Conservation (phyloP, 2,113 vertebrate species). For the Thinocorus orbignyianus region DNA sequence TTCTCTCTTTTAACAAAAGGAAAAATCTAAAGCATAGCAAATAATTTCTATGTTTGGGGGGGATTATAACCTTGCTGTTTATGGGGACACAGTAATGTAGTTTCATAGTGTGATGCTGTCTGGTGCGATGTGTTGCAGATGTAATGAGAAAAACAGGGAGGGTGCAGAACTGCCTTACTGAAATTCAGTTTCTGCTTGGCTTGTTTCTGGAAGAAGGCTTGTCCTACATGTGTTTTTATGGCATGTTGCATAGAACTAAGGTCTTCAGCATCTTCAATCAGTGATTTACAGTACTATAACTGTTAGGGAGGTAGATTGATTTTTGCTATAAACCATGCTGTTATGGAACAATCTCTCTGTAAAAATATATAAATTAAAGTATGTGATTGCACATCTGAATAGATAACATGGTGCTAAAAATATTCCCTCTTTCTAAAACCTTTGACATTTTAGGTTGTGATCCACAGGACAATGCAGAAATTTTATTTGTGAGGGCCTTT, state of each 20-base stretch:
- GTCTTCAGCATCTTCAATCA: background rate
- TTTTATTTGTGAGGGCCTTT: background rate
- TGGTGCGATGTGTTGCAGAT: background rate
- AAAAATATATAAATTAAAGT: background rate
- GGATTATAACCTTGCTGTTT: background rate
- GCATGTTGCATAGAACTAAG: background rate
- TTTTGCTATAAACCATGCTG: background rate
- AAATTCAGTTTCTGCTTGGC: background rate
- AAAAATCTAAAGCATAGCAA: background rate
- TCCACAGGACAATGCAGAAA: background rate
- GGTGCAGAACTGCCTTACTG: background rate
- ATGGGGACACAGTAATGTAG: background rate
- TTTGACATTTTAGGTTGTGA: background rate
- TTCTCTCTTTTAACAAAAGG: background rate
- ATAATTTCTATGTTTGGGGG: accelerated
- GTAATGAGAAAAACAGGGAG: background rate
- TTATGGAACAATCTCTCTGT: background rate
- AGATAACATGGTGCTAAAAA: background rate
- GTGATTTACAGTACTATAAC: background rate
- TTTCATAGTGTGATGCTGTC: background rate
- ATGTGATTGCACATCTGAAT: background rate
- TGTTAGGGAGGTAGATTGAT: background rate
- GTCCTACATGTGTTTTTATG: accelerated
- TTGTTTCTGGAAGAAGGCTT: background rate
- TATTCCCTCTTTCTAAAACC: background rate